phyloP scores from a whole-genome alignment of 2,797 vertebrate genomes.

The Craterocephalus amniculus region DNA sequence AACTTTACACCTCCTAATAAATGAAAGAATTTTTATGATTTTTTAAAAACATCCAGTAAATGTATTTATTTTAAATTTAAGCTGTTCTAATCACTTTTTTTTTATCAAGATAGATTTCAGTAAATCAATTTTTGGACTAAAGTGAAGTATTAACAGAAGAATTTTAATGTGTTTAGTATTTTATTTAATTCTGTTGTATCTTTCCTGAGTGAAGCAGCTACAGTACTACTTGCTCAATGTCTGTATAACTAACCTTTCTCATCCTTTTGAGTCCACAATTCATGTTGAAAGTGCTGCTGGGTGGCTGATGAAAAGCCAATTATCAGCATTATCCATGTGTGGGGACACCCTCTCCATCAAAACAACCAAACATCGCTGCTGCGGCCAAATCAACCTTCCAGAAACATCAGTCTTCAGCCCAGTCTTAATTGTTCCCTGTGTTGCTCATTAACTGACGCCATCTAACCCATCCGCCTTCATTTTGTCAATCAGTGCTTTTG shows the following conservation, averaged over 20 bases:
- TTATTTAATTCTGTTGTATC: background rate
- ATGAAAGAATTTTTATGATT: too few species aligned
- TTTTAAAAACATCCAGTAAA: too few species aligned
- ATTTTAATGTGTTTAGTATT: background rate
- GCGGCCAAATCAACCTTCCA: constrained; percentile 27
- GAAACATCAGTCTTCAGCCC: constrained; percentile 41
- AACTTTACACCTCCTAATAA: too few species aligned
- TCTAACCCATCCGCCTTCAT: constrained; percentile 14
- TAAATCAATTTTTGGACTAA: constrained; percentile 1
- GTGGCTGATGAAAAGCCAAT: constrained; percentile 62
- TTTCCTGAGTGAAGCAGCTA: constrained; percentile 18
- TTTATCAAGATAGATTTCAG: background rate
- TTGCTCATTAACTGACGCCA: constrained; percentile 49
- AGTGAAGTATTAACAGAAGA: background rate
- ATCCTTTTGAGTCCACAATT: constrained; percentile 1
- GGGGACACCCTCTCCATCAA: constrained; percentile 59
- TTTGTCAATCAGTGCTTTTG: constrained; percentile 17
- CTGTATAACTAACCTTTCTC: constrained; percentile 26
- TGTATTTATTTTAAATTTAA: too few species aligned
- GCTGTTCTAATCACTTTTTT: too few species aligned
- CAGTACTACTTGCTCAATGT: constrained; percentile 14
- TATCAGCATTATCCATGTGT: constrained; percentile 42
- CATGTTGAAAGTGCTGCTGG: constrained; percentile 24
- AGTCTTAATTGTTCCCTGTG: constrained; percentile 59
- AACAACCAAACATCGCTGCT: constrained; percentile 33